Conservation (phyloP, 2,113 vertebrate genomes). For the Plecotus auritus region DNA sequence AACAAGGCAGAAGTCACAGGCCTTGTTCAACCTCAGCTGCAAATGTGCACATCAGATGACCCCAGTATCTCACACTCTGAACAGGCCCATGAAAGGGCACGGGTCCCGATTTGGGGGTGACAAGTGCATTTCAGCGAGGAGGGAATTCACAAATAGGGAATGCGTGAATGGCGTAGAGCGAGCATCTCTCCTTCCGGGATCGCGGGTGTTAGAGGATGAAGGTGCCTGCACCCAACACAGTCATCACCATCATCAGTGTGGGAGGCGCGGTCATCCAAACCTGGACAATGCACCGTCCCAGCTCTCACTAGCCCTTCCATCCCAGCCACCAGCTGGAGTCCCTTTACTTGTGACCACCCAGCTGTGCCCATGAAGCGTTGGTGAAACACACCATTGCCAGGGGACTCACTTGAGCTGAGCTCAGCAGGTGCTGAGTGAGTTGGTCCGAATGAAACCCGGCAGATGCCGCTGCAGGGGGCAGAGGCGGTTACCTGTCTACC, state of each 20-base stretch:
- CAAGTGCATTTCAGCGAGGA: neutral
- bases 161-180: neutral
- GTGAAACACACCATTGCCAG: accelerated
- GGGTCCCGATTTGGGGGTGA: accelerated
- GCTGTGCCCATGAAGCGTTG: neutral
- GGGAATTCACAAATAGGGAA: neutral
- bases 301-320: neutral
- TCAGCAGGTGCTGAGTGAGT: accelerated
- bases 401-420: accelerated
- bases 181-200: accelerated
- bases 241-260: accelerated
- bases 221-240: accelerated
- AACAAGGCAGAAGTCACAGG: neutral
- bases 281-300: accelerated
- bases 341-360: accelerated
- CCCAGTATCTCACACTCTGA: accelerated
- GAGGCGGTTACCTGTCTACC: too few species aligned
- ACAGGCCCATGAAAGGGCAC: accelerated
- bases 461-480: too few species aligned
- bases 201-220: accelerated
- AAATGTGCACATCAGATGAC: accelerated
- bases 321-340: neutral
- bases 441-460: accelerated
- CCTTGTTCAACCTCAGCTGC: accelerated
- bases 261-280: too few species aligned